Evolutionary conservation across 1,140 invertebrate species (phyloP).

Genomic region (Zeugodacus cucurbitae): DNA sequence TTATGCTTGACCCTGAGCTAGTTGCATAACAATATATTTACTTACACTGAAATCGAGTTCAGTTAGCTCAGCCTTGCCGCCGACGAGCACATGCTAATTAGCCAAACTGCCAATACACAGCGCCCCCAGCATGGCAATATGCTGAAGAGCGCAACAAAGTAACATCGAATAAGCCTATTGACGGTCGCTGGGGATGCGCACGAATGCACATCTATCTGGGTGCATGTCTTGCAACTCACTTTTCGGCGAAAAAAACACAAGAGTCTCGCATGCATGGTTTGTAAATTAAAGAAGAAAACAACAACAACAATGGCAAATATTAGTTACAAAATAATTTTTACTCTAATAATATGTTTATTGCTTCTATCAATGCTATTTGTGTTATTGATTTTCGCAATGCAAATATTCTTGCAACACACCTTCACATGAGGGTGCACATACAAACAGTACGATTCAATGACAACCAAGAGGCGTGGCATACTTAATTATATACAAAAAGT

Average conservation of each 20-base stretch:
- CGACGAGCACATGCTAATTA: background rate
- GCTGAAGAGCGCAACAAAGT: background rate
- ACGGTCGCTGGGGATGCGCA: background rate
- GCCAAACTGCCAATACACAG: background rate
- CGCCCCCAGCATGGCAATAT: background rate
- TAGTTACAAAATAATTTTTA: background rate
- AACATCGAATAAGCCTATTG: background rate
- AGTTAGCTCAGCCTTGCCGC: background rate
- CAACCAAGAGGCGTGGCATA: background rate
- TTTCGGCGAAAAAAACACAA: background rate
- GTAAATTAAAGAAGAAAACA: too few species aligned
- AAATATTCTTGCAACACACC: constrained; percentile 16
- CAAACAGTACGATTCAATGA: background rate
- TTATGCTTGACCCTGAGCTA: background rate
- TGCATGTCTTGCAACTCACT: background rate
- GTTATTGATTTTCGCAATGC: background rate
- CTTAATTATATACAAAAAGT: background rate
- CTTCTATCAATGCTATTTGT: background rate
- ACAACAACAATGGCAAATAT: background rate
- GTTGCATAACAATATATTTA: background rate
- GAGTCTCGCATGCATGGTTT: too few species aligned
- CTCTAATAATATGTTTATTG: background rate
- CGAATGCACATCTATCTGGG: background rate
- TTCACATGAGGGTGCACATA: background rate
- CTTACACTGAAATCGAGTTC: background rate